phyloP scores from a whole-genome alignment of 2,888 invertebrate species.

The Melieria crassipennis region DNA sequence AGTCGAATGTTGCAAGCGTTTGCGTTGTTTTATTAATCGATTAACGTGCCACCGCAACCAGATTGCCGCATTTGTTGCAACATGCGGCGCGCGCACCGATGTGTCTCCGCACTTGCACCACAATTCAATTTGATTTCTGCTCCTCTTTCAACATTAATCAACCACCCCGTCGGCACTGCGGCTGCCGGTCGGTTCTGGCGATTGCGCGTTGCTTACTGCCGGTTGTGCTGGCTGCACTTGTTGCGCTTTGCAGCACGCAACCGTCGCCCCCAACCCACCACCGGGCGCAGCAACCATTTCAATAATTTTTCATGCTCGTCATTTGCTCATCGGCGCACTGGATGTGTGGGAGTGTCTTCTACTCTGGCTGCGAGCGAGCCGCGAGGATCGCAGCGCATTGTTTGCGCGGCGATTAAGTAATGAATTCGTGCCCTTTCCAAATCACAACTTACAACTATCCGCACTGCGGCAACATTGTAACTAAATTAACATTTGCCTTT shows the following conservation, averaged over 20 bases:
- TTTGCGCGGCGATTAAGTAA: neutral
- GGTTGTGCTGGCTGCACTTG: no score
- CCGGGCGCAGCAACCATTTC: neutral
- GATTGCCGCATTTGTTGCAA: constrained; percentile 12
- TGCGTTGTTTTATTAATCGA: no score
- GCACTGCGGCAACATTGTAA: neutral
- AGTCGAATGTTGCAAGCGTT: no score
- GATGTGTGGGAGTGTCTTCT: neutral
- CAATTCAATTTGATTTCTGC: no score
- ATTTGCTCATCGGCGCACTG: neutral
- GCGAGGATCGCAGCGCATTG: neutral
- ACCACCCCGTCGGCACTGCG: no score
- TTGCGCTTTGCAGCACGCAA: no score
- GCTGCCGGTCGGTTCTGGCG: no score
- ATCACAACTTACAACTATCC: neutral
- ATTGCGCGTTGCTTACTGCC: no score
- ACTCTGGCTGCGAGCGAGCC: neutral
- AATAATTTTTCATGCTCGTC: neutral
- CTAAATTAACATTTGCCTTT: constrained; percentile 1
- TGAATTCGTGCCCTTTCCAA: neutral
- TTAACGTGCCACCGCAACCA: no score
- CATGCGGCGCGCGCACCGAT: constrained; percentile 14
- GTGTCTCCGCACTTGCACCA: constrained; percentile 12
- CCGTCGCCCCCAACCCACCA: no score
- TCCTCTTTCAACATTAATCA: no score